These are phyloP conservation scores for Drosophila histrio DNA, from an alignment of 2,888 invertebrate species.

Conservation along the genomic window DNA sequence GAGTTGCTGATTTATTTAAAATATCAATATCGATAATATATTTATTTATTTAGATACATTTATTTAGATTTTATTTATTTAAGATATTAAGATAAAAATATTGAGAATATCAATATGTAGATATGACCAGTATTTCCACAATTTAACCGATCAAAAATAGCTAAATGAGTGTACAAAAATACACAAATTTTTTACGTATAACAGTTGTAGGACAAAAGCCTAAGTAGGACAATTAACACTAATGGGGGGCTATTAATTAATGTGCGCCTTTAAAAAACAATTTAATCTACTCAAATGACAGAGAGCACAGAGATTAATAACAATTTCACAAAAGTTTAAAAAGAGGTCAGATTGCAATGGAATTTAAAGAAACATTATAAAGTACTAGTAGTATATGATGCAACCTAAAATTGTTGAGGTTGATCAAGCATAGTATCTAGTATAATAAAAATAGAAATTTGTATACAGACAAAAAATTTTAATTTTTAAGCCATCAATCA, in stretches of 20 bases:
- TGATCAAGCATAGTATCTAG: neutral
- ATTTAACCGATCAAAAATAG: no score
- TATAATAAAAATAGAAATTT: neutral
- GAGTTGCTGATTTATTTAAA: no score
- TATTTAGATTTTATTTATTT: no score
- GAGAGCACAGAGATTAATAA: conserved; percentile 8
- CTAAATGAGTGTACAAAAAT: neutral
- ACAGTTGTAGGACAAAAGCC: neutral
- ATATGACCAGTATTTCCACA: no score
- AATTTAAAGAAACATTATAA: neutral
- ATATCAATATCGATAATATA: no score
- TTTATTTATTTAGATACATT: no score
- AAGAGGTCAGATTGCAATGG: neutral
- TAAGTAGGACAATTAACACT: no score
- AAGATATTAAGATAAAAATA: no score
- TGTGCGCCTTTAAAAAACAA: neutral
- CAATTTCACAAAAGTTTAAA: neutral
- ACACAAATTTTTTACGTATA: neutral
- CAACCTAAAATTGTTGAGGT: neutral
- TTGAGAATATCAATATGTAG: no score
- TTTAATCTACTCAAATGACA: conserved; percentile 2
- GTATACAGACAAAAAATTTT: neutral
- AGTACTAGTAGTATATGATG: no score
- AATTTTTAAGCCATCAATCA: conserved; percentile 1
- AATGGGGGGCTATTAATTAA: neutral